A percentile compares a stretch with the other conserved stretches of the same genome.
Conservation (phyloP, 1,140 invertebrate genomes). For the Bombus sylvicola region DNA sequence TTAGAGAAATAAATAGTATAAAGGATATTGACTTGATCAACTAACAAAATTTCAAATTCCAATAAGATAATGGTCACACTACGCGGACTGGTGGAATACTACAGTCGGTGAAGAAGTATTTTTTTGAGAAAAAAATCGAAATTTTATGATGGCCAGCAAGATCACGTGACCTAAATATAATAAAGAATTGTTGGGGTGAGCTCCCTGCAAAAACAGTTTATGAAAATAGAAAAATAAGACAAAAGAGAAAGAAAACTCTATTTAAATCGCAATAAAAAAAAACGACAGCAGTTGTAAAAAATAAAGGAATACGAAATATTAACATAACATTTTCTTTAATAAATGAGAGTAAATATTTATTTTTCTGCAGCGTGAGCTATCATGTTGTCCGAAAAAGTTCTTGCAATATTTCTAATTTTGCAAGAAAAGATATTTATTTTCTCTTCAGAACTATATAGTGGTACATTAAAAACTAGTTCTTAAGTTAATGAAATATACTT, state of each 20-base stretch:
- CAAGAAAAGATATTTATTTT: not conserved
- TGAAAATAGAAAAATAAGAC: too few species aligned
- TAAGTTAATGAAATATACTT: not conserved
- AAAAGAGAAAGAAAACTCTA: too few species aligned
- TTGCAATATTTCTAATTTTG: not conserved
- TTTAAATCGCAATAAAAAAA: too few species aligned
- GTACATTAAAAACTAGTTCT: not conserved
- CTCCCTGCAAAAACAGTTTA: too few species aligned
- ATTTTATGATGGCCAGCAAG: not conserved
- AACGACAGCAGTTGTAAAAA: too few species aligned
- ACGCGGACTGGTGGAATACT: too few species aligned
- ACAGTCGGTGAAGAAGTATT: not conserved
- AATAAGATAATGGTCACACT: not conserved
- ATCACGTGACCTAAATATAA: too few species aligned
- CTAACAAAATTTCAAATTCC: not conserved
- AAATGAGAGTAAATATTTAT: not conserved
- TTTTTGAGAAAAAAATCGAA: not conserved
- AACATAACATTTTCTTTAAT: too few species aligned
- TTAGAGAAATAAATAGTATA: too few species aligned
- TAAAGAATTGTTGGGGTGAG: too few species aligned
- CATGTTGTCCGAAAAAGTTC: not conserved
- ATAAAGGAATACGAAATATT: too few species aligned
- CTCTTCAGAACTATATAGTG: not conserved
- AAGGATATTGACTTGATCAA: too few species aligned
- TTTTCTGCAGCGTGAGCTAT: not conserved